These are phyloP conservation scores for Cephus rjabovi DNA, from an alignment of 2,888 invertebrate genomes.

Conservation along the genomic window DNA sequence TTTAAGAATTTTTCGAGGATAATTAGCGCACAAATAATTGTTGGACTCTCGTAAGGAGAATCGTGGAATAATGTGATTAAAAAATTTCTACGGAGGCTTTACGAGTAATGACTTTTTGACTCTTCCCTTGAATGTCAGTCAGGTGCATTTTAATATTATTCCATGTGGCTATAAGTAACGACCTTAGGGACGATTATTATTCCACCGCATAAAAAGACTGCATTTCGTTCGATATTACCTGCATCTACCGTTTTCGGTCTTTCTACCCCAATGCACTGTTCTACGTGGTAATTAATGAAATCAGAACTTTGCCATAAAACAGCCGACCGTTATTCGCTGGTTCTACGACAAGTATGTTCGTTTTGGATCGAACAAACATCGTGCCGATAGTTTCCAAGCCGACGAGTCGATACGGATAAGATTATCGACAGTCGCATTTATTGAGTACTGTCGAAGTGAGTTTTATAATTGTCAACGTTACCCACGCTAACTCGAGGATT, in stretches of 20 bases:
- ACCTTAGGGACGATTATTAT: neutral
- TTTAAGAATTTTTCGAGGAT: neutral
- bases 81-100: neutral
- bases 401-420: neutral
- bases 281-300: neutral
- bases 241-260: constrained; percentile 21
- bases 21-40: neutral
- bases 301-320: neutral
- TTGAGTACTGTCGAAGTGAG: neutral
- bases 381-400: neutral
- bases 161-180: neutral
- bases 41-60: neutral
- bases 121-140: neutral
- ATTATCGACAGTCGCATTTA: neutral
- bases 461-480: neutral
- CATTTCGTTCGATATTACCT: constrained; percentile 42
- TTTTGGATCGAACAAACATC: neutral
- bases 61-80: neutral
- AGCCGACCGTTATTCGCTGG: neutral
- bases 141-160: neutral
- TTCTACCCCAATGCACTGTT: neutral
- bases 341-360: neutral
- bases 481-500: neutral
- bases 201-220: constrained; percentile 35
- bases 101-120: neutral